Base-by-base conservation (phyloP, 1,140 invertebrate genomes). In the Drosophila persimilis region DNA sequence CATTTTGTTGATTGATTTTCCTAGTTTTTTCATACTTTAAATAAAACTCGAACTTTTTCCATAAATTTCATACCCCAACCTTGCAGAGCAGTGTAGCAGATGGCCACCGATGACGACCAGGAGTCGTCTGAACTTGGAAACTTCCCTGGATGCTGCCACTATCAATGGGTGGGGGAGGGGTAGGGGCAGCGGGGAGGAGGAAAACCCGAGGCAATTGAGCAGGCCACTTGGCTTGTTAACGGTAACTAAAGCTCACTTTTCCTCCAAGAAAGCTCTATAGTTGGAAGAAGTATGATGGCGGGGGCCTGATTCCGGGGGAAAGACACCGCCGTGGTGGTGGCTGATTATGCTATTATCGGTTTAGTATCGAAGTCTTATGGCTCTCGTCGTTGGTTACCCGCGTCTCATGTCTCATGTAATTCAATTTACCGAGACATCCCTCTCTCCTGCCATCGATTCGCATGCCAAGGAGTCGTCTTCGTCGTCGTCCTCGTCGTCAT, bases 271-370 rank as follows among this genome's bases (percentile, higher is more conserved):
- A 44, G 20, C 31, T 35, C 31, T 55, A 73, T 73, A 63, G 71
- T 73, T 56, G 47, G 31, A 26, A 45, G 50, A 69, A 53, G 46
- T 46, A 35, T 45, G 46, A 24, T n/a, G n/a, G 11, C 2, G 15
- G 24, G 7, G 31, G 35, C 9, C 0, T 11, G 35, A 39, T 13
- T 39, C 11, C 35, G 13, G 3, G 35, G 35, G 11, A 4, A 39
- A 39, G 35, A 39, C 35, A 39, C 35, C 35, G 35, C 20, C 20
- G 20, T 20, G 20, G 20, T 20, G 20, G 20, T 39, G 61, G 59
- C 70, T 71, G 81, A 85, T 85, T 85, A 85, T 86, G 81, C 81
- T 85, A 85, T 85, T 85, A 86, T 85, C 81, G 83, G 77, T 77
- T 85, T 86, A 85, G 74, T 85, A 86, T 85, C 83, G 66, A 77